phyloP scores from a whole-genome alignment of 2,888 invertebrate genomes.

The Athetis lepigone region DNA sequence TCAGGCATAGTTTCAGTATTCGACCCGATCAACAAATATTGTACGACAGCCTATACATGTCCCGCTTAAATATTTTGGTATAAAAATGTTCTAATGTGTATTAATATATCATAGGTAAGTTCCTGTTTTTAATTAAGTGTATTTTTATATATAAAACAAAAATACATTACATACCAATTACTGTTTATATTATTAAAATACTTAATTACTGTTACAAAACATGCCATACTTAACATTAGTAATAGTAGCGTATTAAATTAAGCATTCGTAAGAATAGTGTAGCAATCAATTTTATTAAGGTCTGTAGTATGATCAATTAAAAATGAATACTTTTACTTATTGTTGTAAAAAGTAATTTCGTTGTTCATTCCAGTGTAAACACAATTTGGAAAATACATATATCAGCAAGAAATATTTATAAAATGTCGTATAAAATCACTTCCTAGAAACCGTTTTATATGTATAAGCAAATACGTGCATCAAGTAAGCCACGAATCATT shows the following conservation, averaged over 20 bases:
- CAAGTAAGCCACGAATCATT: conserved; percentile 9
- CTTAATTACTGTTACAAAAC: conserved; percentile 7
- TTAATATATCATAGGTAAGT: no score
- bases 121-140: no score
- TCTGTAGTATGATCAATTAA: no score
- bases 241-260: not conserved
- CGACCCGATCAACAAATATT: conserved; percentile 67
- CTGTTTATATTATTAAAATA: conserved; percentile 9
- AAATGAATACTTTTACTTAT: no score
- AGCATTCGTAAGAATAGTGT: not conserved
- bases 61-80: conserved; percentile 1
- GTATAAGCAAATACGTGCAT: not conserved
- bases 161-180: not conserved
- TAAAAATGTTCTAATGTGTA: conserved; percentile 7
- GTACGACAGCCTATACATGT: conserved; percentile 69
- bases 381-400: not conserved
- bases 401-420: not conserved
- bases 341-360: not conserved
- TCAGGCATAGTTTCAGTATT: conserved; percentile 70
- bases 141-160: conserved; percentile 1
- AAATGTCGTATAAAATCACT: no score
- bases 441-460: not conserved
- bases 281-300: no score
- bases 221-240: not conserved
- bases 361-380: not conserved